phyloP scores from a whole-genome alignment of 2,797 vertebrate genomes.

The Cottoperca gobio region DNA sequence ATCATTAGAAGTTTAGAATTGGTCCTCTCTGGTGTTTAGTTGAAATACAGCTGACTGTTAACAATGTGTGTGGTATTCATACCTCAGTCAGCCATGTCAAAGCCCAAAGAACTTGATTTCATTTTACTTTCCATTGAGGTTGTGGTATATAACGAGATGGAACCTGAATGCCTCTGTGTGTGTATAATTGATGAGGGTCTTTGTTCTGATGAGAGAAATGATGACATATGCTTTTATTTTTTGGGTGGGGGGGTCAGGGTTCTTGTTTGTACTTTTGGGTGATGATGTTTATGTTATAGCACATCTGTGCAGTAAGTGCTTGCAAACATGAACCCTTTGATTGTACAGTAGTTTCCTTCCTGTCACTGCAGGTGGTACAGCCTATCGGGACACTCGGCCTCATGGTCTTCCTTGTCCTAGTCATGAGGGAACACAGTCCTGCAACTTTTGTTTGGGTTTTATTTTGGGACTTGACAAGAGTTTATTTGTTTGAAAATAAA shows the following conservation, averaged over 20 bases:
- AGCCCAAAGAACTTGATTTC: conserved; percentile 88
- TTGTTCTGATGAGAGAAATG: conserved; percentile 79
- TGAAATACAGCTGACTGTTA: conserved; percentile 86
- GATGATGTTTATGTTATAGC: conserved; percentile 84
- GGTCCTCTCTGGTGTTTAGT: conserved; percentile 82
- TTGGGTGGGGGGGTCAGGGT: conserved; percentile 62
- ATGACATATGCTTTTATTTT: conserved; percentile 77
- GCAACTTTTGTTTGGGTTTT: conserved; percentile 80
- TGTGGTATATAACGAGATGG: conserved; percentile 77
- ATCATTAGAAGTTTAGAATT: conserved; percentile 78
- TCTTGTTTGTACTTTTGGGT: conserved; percentile 85
- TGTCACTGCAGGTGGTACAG: conserved; percentile 83
- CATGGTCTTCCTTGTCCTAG: conserved; percentile 84
- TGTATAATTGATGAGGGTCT: conserved; percentile 82
- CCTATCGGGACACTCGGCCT: conserved; percentile 82
- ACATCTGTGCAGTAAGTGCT: conserved; percentile 87
- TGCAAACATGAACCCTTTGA: conserved; percentile 87
- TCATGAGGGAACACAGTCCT: conserved; percentile 84
- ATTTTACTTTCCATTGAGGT: conserved; percentile 83
- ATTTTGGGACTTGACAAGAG: conserved; percentile 88
- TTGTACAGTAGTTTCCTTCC: conserved; percentile 88
- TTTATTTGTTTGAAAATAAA: conserved; percentile 91
- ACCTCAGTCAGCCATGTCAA: conserved; percentile 85
- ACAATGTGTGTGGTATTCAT: conserved; percentile 81
- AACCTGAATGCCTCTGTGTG: conserved; percentile 84